Conservation (phyloP, 2,888 invertebrate genomes). For the Tribolium freemani region DNA sequence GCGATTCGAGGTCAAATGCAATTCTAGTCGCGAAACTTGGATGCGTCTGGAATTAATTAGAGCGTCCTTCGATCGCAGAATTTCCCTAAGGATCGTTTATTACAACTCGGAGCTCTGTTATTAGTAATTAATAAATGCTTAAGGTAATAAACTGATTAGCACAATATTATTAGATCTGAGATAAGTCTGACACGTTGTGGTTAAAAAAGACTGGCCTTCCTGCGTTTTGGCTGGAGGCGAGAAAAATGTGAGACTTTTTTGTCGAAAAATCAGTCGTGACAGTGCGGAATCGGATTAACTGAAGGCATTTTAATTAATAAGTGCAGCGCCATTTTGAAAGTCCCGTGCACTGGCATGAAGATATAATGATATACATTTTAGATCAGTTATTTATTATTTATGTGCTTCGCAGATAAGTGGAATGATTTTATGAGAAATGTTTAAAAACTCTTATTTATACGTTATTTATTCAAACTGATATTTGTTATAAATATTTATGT, state of each 20-base stretch:
- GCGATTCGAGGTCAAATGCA: slow-evolving; percentile 40
- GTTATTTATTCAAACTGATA: slow-evolving; percentile 49
- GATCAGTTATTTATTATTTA: slow-evolving; percentile 44
- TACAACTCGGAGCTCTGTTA: slow-evolving; percentile 23
- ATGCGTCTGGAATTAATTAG: slow-evolving; percentile 38
- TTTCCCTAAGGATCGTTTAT: slow-evolving; percentile 34
- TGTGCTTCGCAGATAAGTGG: slow-evolving; percentile 44
- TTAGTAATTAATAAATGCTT: slow-evolving; percentile 39
- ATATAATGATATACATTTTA: slow-evolving; percentile 40
- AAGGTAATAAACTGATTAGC: slow-evolving; percentile 38
- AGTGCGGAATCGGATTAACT: slow-evolving; percentile 7
- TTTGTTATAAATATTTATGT: slow-evolving; percentile 53
- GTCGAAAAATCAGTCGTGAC: background rate
- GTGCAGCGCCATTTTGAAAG: slow-evolving; percentile 39
- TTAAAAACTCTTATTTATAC: slow-evolving; percentile 46
- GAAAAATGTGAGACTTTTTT: background rate
- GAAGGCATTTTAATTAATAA: slow-evolving; percentile 27
- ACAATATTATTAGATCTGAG: slow-evolving; percentile 22
- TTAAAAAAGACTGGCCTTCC: slow-evolving; percentile 18
- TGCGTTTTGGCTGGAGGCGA: background rate
- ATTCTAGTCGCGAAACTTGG: slow-evolving; percentile 25
- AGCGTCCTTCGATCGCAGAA: slow-evolving; percentile 27
- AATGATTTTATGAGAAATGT: slow-evolving; percentile 44
- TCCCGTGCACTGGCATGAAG: slow-evolving; percentile 26
- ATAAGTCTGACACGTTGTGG: slow-evolving; percentile 26